Base-by-base conservation (phyloP, 1,140 invertebrate genomes). In the Psilanteris sp. region DNA sequence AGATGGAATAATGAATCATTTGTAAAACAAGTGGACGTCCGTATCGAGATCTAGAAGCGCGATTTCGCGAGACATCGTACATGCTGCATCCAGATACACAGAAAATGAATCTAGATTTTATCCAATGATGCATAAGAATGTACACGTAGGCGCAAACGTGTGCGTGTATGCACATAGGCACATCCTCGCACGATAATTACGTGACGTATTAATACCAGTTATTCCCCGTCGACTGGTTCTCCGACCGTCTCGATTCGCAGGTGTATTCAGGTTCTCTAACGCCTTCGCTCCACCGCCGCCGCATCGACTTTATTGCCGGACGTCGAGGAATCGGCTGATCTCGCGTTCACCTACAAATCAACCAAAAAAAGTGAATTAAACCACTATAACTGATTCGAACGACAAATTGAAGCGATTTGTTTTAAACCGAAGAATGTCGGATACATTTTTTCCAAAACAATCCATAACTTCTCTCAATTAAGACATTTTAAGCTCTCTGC, bases 161-260 rank as follows among this genome's bases (percentile, higher is more conserved):
- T 39, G 55, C 46, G 61, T 59, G 54, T 78, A 77, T 75, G 79
- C 71, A 46, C 62, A 76, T 76, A 73, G 37, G 62, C 72, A 29
- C 77, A 78, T 78, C 72, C 82, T 78, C 75, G 79, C 80, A 82
- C 79, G 82, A 83, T 84, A 85, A 85, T 85, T 85, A 85, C 82
- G 82, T 85, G 84, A 85, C 83, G 84, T 85, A 85, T 85, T 85
- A 85, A 85, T 85, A 85, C 82, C 83, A 85, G 83, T 85, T 85
- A 85, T 85, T 85, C 83, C 72, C 74, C 81, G 81, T 81, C 79
- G 82, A 80, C 82, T 82, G 82, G 81, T 81, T 84, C 82, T 82
- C 71, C 75, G 73, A 54, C 43, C 77, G 78, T 78, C 78, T 75
- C 82, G 81, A 84, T 83, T 74, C 79, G 80, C 83, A 84, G 82